Percentiles rank a stretch among this genome's conserved stretches.
Evolutionary conservation across 2,797 vertebrate species (phyloP).

Genomic region (Masticophis lateralis): DNA sequence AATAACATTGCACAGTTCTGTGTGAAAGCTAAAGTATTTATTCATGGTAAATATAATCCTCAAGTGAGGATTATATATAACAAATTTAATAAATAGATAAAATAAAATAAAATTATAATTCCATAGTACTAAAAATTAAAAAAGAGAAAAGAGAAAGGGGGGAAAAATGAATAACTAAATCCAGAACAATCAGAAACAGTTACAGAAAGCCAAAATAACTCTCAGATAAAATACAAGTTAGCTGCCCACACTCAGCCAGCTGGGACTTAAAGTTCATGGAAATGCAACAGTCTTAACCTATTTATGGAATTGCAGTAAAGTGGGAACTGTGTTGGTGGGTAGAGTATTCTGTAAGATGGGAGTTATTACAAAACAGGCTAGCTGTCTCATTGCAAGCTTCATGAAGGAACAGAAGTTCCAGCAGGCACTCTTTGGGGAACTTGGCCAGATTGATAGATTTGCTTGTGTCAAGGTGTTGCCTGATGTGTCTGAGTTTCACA

Average conservation of each 20-base stretch:
- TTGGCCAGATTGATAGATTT: not conserved
- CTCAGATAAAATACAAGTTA: not conserved
- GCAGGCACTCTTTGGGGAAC: not conserved
- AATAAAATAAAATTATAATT: not conserved
- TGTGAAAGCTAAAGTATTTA: not conserved
- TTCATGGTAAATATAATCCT: not conserved
- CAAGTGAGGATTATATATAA: too few species aligned
- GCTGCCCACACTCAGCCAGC: not conserved
- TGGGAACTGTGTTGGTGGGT: not conserved
- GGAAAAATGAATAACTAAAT: not conserved
- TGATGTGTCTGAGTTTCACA: not conserved
- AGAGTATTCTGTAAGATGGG: not conserved
- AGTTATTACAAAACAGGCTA: not conserved
- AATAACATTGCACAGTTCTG: not conserved
- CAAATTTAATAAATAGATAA: not conserved
- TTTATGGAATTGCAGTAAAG: not conserved
- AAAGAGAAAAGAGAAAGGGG: not conserved
- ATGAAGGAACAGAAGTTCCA: not conserved
- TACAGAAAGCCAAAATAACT: not conserved
- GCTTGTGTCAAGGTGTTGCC: not conserved
- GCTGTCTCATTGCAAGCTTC: not conserved
- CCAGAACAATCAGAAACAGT: not conserved
- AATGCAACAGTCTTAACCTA: not conserved
- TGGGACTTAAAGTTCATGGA: not conserved
- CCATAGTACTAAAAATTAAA: not conserved